Evolutionary conservation across 2,888 invertebrate genomes (phyloP), one percentile per base, ranked within the genome.

Genomic region (Trichogramma evanescens): DNA sequence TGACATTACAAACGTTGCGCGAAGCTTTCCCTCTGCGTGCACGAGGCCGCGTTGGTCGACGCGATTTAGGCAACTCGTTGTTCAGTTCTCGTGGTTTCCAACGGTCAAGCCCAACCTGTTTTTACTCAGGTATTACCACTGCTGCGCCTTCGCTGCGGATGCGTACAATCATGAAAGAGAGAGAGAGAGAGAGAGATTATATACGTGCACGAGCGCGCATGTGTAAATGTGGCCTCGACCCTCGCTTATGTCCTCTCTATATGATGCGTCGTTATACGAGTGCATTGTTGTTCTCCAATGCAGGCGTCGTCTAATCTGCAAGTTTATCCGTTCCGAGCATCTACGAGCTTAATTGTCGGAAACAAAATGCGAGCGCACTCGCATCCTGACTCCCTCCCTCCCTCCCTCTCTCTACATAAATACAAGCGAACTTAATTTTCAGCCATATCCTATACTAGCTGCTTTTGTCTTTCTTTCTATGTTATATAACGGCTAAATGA

Each of bases 251-350:
- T 26, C 59, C 48, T 57, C 61, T 55, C 53, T 53, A 58, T 53
- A 58, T 54, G 57, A 50, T 52, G 43, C 58, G 56, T 58, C 53
- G 61, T 62, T 26, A 26, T 26, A 26, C 59, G 62, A 64, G 56
- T 57, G 51, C 61, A 49, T 57, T 55, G 57, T 61, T 62, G 59
- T 61, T 59, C 61, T 44, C 49, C 48, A 54, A 49, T 54, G 49
- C 49, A 56, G 50, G 45, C 45, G 45, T 45, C 55, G 61, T 56
- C 64, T 62, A 62, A 60, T 64, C 62, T 64, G 58, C 64, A 62
- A 64, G 64, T 64, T 62, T 64, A 62, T 64, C 64, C 60, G 59
- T 57, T 62, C 58, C 52, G 42, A 64, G 56, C 59, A 64, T 64
- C 64, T 59, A 56, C 48, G n/a, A 46, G 63, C 58, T 56, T 58